Conservation (phyloP, 1,140 invertebrate genomes). For the Colletes gigas region DNA sequence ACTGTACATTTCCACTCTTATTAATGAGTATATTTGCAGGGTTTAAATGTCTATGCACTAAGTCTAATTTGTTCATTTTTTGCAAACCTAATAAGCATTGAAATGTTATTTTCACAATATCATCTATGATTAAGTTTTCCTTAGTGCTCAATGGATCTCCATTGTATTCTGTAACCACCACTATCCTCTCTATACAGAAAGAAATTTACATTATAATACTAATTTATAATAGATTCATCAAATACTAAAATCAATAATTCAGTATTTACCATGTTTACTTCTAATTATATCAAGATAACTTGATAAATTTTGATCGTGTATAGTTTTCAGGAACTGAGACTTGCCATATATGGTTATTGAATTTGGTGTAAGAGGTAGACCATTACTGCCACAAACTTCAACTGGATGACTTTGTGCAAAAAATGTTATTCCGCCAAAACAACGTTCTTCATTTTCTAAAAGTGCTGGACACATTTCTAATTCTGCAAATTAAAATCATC, state of each 20-base stretch:
- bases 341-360: slow-evolving; percentile 96
- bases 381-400: slow-evolving; percentile 97
- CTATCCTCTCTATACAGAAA: slow-evolving; percentile 90
- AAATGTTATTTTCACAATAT: slow-evolving; percentile 84
- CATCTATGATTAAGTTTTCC: slow-evolving; percentile 76
- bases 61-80: slow-evolving; percentile 87
- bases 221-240: slow-evolving; percentile 12
- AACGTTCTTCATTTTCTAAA: slow-evolving; percentile 77
- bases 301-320: slow-evolving; percentile 91
- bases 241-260: slow-evolving; percentile 26
- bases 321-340: slow-evolving; percentile 91
- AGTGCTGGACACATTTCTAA: slow-evolving; percentile 77
- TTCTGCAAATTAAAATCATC: slow-evolving; percentile 33
- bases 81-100: slow-evolving; percentile 89
- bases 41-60: slow-evolving; percentile 91
- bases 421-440: slow-evolving; percentile 93
- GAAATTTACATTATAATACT: slow-evolving; percentile 6
- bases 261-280: slow-evolving; percentile 93
- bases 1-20: slow-evolving; percentile 87
- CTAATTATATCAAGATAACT: slow-evolving; percentile 95
- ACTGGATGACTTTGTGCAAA: slow-evolving; percentile 94
- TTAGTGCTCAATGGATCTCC: slow-evolving; percentile 83
- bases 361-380: slow-evolving; percentile 96
- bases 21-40: slow-evolving; percentile 93
- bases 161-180: slow-evolving; percentile 93